Base-by-base conservation (phyloP, 2,888 invertebrate genomes). In the Sturmia bella region DNA sequence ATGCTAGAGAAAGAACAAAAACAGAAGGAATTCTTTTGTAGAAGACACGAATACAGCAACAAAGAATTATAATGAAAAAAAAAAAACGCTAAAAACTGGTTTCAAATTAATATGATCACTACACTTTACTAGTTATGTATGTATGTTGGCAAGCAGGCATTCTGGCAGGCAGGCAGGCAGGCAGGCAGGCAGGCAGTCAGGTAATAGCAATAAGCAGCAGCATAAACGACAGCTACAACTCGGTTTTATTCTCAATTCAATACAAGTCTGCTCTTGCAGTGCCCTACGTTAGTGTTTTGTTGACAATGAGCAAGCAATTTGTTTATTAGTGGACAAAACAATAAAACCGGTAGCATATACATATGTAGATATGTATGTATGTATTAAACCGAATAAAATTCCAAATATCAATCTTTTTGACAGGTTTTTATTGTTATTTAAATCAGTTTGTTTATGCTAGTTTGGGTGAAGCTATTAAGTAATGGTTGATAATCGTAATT, bases 51-150 rank as follows among this genome's bases (percentile, higher is more conserved):
- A 82, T 61, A 32, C 59, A 32, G 9, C 59, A 84, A 75, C 76
- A 82, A 76, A 45, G n/a, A 80, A 43, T 45, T 73, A 27, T 15
- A 50, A 48, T 39, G n/a, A n/a, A 76, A 56, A 48, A 41, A 37
- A 41, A 83, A 45, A 80, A 85, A 86, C 85, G 17, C 68, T 59
- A 61, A 87, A 89, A 88, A 89, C 88, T 85, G 89, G 88, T 89
- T 89, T 89, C 86, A 87, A 89, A 89, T 89, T 88, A 89, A 89
- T 89, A 89, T 89, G 87, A 89, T 89, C 89, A 75, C 82, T 75
- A 75, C 56, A 73, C 76, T 70, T 75, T 64, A 70, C 80, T 68
- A 59, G 32, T 17, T 59, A 43, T 69, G 74, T 57, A 69, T 50
- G 57, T 63, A 39, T n/a, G n/a, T n/a, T n/a, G n/a, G n/a, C n/a